These are phyloP conservation scores for Cinclus cinclus DNA, from an alignment of 2,113 vertebrate species.

Conservation along the genomic window DNA sequence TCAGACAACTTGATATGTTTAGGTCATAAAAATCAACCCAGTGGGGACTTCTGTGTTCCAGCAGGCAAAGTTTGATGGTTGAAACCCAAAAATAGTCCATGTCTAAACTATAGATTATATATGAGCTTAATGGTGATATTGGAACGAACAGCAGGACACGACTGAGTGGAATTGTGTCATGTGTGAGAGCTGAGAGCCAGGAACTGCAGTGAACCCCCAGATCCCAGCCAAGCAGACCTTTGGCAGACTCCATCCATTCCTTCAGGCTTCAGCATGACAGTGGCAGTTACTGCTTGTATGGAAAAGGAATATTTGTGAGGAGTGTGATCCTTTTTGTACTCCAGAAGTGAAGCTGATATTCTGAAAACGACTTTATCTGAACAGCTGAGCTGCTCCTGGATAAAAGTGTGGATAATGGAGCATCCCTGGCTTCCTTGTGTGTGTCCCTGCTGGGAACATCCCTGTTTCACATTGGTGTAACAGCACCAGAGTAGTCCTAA, in stretches of 20 bases:
- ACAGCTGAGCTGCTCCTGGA: background rate
- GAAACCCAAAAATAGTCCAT: background rate
- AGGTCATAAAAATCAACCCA: background rate
- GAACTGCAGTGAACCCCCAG: background rate
- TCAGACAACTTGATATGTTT: background rate
- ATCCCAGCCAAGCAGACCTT: background rate
- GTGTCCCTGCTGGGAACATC: background rate
- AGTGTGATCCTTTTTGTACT: accelerated
- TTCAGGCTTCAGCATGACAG: background rate
- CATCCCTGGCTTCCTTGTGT: background rate
- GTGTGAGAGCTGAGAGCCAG: background rate
- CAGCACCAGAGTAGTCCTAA: background rate
- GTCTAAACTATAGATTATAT: background rate
- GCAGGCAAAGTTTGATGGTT: background rate
- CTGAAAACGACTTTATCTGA: background rate
- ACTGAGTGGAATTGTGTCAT: background rate
- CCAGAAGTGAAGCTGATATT: background rate
- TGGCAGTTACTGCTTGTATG: background rate
- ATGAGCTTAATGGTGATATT: background rate
- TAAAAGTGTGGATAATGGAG: background rate
- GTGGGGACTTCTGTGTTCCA: background rate
- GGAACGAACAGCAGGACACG: background rate
- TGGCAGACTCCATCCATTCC: background rate
- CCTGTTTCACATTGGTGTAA: background rate
- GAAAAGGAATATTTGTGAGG: background rate